These are phyloP conservation scores for Hoplias malabaricus DNA, from an alignment of 2,113 vertebrate species.

Conservation along the genomic window DNA sequence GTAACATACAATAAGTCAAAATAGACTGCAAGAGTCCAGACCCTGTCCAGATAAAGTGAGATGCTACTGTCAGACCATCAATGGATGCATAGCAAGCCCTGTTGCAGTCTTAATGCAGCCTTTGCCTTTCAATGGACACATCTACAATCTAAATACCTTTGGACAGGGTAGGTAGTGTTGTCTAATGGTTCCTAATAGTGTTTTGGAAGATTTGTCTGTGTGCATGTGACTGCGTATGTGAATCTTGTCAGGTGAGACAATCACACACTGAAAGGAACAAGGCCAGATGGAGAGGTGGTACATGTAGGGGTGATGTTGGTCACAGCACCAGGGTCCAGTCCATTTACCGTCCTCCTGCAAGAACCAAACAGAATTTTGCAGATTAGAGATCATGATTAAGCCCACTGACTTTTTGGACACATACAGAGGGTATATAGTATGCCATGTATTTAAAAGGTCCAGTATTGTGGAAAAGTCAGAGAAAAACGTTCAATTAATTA, in stretches of 20 bases:
- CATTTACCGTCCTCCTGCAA: slow-evolving; percentile 79
- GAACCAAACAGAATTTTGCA: slow-evolving; percentile 37
- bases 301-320: slow-evolving; percentile 77
- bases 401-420: too few species aligned
- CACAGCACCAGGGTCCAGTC: slow-evolving; percentile 80
- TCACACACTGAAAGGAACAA: slow-evolving; percentile 89
- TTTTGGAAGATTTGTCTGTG: background rate
- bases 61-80: background rate
- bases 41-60: background rate
- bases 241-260: background rate
- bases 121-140: background rate
- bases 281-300: slow-evolving; percentile 78
- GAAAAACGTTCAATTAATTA: too few species aligned
- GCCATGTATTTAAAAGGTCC: too few species aligned
- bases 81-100: slow-evolving; percentile 16
- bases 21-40: background rate
- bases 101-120: background rate
- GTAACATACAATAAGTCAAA: background rate
- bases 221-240: background rate
- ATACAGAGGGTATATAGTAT: too few species aligned
- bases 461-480: too few species aligned
- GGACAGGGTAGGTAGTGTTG: slow-evolving; percentile 1
- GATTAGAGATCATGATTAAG: background rate
- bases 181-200: background rate
- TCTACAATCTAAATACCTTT: background rate